A percentile compares a stretch with the other conserved stretches of the same genome.
Evolutionary conservation across 2,113 vertebrate species (phyloP).

Genomic region (Heterochromis multidens): DNA sequence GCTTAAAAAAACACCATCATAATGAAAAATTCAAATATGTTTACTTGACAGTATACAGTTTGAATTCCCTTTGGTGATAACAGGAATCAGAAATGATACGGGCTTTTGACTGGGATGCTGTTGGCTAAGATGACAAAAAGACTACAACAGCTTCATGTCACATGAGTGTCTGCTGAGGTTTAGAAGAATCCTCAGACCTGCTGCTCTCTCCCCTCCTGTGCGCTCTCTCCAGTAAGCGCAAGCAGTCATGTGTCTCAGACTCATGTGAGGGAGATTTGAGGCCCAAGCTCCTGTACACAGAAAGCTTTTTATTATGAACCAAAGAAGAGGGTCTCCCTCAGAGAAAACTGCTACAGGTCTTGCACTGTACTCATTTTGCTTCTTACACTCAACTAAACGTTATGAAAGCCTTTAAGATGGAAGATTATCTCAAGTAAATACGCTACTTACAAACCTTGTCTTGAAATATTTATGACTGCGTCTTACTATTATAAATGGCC

Average conservation of each 20-base stretch:
- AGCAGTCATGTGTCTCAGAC: constrained; percentile 81
- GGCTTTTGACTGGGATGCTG: constrained; percentile 8
- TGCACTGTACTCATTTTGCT: not conserved
- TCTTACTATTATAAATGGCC: not conserved
- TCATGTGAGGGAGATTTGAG: constrained; percentile 89
- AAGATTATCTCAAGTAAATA: not conserved
- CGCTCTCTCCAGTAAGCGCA: constrained; percentile 50
- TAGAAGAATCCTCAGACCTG: constrained; percentile 55
- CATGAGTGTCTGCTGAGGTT: constrained; percentile 68
- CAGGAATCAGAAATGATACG: not conserved
- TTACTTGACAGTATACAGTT: not conserved
- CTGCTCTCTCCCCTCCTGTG: constrained; percentile 41
- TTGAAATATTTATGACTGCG: not conserved
- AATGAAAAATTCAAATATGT: not conserved
- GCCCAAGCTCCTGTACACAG: constrained; percentile 44
- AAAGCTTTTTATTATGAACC: constrained; percentile 56
- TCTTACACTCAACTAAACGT: not conserved
- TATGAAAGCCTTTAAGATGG: not conserved
- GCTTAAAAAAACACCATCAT: not conserved
- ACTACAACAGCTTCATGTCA: constrained; percentile 48
- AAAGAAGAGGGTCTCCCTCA: constrained; percentile 1
- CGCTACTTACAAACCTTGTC: not conserved
- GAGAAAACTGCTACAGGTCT: not conserved
- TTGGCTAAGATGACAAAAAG: constrained; percentile 21
- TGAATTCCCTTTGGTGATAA: not conserved